A percentile compares a stretch with the other conserved stretches of the same genome.
Conservation (phyloP, 2,888 invertebrate genomes). For the Latrodectus hesperus region DNA sequence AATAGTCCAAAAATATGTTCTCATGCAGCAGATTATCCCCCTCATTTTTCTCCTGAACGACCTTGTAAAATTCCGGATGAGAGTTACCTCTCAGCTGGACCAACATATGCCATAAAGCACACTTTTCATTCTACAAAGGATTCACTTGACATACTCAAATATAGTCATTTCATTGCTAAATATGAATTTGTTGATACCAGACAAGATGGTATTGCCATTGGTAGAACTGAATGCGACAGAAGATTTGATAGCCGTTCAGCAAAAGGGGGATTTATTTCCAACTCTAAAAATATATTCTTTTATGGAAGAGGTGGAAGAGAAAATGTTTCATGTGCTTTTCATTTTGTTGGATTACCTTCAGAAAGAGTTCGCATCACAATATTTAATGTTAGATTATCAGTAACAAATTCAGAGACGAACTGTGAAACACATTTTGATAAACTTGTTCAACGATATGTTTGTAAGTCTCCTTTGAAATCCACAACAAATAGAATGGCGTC, state of each 20-base stretch:
- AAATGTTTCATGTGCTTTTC: slow-evolving; percentile 81
- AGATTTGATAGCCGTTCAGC: slow-evolving; percentile 67
- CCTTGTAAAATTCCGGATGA: slow-evolving; percentile 77
- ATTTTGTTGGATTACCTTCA: slow-evolving; percentile 64
- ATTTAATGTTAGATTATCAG: slow-evolving; percentile 84
- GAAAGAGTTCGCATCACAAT: slow-evolving; percentile 75
- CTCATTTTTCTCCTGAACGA: slow-evolving; percentile 69
- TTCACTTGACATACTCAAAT: slow-evolving; percentile 83
- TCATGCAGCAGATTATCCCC: slow-evolving; percentile 71
- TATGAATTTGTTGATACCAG: slow-evolving; percentile 86
- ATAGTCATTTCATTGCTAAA: slow-evolving; percentile 83
- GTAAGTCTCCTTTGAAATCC: neutral
- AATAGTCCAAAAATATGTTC: slow-evolving; percentile 71
- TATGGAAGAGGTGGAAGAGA: slow-evolving; percentile 88
- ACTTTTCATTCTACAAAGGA: slow-evolving; percentile 84
- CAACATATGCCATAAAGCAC: slow-evolving; percentile 85
- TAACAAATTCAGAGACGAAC: slow-evolving; percentile 73
- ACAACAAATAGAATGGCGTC: slow-evolving; percentile 19
- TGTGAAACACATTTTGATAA: slow-evolving; percentile 48
- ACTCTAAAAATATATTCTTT: slow-evolving; percentile 87
- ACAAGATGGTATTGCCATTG: slow-evolving; percentile 71
- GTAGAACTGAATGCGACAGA: slow-evolving; percentile 68
- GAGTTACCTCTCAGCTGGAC: slow-evolving; percentile 85
- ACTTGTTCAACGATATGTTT: slow-evolving; percentile 40
- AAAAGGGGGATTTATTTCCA: slow-evolving; percentile 81